Evolutionary conservation across 2,888 invertebrate species (phyloP).

Genomic region (Pemphredon lugubris): DNA sequence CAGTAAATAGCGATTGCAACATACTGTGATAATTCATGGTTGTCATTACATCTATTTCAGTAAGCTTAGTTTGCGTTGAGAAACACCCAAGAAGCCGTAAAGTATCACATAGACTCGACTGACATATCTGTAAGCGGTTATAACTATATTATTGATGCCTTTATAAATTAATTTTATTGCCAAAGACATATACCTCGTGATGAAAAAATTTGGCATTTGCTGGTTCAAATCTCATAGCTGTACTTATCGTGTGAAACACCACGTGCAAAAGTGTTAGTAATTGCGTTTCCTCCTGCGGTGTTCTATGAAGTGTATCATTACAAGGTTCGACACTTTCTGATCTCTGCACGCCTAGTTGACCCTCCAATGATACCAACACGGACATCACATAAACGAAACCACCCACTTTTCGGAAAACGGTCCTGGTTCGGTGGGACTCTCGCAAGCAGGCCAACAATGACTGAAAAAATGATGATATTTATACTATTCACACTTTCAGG

Average conservation of each 20-base stretch:
- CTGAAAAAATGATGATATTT: no score
- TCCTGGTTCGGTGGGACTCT: constrained; percentile 97
- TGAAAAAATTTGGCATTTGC: constrained; percentile 99
- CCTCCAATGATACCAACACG: constrained; percentile 95
- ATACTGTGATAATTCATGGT: constrained; percentile 78
- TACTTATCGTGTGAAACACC: constrained; percentile 96
- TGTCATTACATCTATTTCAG: constrained; percentile 80
- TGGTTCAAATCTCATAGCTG: constrained; percentile 99
- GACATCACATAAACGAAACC: constrained; percentile 99
- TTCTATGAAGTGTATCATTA: constrained; percentile 76
- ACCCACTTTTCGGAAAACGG: constrained; percentile 98
- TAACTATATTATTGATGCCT: constrained; percentile 15
- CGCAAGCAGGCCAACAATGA: constrained; percentile 92
- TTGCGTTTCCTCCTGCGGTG: constrained; percentile 82
- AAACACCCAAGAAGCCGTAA: constrained; percentile 96
- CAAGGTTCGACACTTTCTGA: constrained; percentile 78
- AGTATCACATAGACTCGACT: constrained; percentile 96
- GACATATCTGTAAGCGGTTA: constrained; percentile 95
- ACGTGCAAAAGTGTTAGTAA: constrained; percentile 90
- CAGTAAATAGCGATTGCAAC: constrained; percentile 89
- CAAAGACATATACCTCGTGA: constrained; percentile 86
- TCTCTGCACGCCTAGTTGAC: constrained; percentile 85
- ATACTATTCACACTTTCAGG: no score
- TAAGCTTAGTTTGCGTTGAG: constrained; percentile 82
- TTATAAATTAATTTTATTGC: constrained; percentile 8